Percentiles rank a stretch among this genome's conserved stretches.
These are phyloP conservation scores for Gymnorhina tibicen DNA, from an alignment of 2,113 vertebrate genomes.

Conservation along the genomic window DNA sequence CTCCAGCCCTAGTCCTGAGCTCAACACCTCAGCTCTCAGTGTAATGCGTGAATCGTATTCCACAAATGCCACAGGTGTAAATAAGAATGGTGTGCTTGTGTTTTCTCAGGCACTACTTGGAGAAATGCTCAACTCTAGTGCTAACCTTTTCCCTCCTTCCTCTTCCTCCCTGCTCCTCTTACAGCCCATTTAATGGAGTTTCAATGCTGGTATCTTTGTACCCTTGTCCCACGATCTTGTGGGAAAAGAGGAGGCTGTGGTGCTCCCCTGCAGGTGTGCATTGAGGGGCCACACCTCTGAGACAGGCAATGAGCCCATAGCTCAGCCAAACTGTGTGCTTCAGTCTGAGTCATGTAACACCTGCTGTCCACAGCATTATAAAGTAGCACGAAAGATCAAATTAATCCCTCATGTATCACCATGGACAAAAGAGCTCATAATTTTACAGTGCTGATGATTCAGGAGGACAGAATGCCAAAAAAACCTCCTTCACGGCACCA, in stretches of 20 bases:
- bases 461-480: neutral
- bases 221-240: neutral
- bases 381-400: neutral
- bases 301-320: accelerated
- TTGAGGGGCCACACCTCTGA: neutral
- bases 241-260: neutral
- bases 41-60: neutral
- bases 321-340: neutral
- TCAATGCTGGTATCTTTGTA: neutral
- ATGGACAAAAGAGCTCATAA: neutral
- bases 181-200: neutral
- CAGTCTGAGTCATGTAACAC: neutral
- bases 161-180: neutral
- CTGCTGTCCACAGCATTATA: neutral
- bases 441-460: neutral
- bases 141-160: neutral
- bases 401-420: neutral
- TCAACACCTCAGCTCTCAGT: neutral
- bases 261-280: neutral
- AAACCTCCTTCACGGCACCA: neutral
- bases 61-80: neutral
- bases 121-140: neutral
- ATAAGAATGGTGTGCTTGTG: neutral
- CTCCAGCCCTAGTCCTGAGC: neutral
- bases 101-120: neutral